Percentiles rank a stretch among this genome's conserved stretches.
Evolutionary conservation across 1,140 invertebrate species (phyloP).

Genomic region (Drosophila tsacasi): DNA sequence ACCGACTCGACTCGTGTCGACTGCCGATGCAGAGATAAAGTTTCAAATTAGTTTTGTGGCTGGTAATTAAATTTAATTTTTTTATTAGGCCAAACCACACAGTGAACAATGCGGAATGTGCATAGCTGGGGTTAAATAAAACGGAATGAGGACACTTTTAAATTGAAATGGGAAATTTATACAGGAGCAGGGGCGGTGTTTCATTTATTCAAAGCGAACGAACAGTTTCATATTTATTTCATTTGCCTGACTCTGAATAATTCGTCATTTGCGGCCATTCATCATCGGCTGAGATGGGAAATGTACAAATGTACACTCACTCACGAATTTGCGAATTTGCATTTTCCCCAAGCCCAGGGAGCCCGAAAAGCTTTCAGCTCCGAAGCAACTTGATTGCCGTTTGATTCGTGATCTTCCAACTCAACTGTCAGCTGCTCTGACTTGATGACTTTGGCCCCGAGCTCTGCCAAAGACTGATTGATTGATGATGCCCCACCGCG

Average conservation of each 20-base stretch:
- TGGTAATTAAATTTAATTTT: constrained; percentile 83
- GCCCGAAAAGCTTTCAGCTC: constrained; percentile 58
- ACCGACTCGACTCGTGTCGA: constrained; percentile 37
- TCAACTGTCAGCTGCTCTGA: constrained; percentile 66
- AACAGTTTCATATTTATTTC: constrained; percentile 9
- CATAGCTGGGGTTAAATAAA: constrained; percentile 30
- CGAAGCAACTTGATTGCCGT: constrained; percentile 66
- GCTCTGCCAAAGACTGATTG: constrained; percentile 56
- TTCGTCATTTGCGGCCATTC: constrained; percentile 36
- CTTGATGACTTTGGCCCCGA: constrained; percentile 69
- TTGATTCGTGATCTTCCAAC: constrained; percentile 73
- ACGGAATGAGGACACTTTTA: constrained; percentile 38
- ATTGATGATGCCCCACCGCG: constrained; percentile 53
- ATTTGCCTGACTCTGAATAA: constrained; percentile 32
- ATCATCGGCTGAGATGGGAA: constrained; percentile 12
- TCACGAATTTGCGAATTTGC: constrained; percentile 45
- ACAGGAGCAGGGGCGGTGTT: neutral
- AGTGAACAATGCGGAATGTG: constrained; percentile 28
- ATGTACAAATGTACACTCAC: constrained; percentile 9
- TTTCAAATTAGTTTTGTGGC: constrained; percentile 81
- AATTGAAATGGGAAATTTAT: constrained; percentile 34
- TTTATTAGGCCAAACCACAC: constrained; percentile 67
- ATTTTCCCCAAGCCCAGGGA: constrained; percentile 33
- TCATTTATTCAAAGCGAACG: neutral
- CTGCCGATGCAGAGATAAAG: constrained; percentile 77